phyloP scores from a whole-genome alignment of 1,140 invertebrate species.

The Drosophila serrata region DNA sequence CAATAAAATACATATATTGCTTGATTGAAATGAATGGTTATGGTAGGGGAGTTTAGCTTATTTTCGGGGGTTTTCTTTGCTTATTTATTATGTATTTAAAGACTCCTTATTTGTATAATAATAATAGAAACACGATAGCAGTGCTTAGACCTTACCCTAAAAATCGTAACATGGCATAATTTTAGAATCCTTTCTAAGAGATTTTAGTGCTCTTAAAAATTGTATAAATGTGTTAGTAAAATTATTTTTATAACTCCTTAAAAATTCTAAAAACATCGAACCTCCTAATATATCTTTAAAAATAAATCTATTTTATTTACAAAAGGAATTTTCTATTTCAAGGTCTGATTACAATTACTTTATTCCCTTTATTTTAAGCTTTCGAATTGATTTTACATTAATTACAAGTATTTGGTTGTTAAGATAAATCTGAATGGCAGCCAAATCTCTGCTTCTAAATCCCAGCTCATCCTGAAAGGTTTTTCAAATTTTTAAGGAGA shows the following conservation, averaged over 20 bases:
- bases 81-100: neutral
- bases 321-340: neutral
- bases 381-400: slow-evolving; percentile 1
- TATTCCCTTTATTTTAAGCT: neutral
- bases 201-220: no score
- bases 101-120: neutral
- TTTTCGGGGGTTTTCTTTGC: neutral
- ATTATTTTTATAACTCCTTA: neutral
- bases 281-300: neutral
- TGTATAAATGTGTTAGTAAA: no score
- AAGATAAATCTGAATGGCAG: neutral
- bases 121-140: no score
- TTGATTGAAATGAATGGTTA: slow-evolving; percentile 8
- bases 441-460: neutral
- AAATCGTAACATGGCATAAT: no score
- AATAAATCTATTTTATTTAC: neutral
- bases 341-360: neutral
- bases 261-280: neutral
- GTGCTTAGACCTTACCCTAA: no score
- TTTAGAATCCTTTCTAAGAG: no score
- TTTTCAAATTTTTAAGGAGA: slow-evolving; percentile 6
- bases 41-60: neutral
- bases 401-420: neutral
- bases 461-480: neutral
- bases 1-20: slow-evolving; percentile 19